Conservation (phyloP, 2,888 invertebrate genomes). For the Halictus ligatus region DNA sequence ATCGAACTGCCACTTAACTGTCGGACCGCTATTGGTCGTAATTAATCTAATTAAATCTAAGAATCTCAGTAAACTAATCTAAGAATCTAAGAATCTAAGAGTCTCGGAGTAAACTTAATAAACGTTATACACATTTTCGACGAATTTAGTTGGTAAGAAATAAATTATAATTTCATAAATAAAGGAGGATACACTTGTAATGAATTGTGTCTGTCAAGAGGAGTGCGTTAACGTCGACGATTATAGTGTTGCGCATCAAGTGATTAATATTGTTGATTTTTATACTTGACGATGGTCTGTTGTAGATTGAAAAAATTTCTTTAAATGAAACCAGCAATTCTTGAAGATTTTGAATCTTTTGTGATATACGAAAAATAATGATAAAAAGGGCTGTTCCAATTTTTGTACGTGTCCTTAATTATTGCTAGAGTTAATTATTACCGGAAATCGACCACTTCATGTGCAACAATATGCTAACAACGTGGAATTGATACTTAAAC, state of each 20-base stretch:
- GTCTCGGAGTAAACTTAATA: slow-evolving; percentile 43
- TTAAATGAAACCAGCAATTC: not conserved
- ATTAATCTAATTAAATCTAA: slow-evolving; percentile 33
- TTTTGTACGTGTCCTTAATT: not conserved
- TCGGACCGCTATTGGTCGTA: slow-evolving; percentile 38
- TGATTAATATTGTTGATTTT: slow-evolving; percentile 6
- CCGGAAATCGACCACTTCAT: slow-evolving; percentile 5
- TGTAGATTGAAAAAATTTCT: not conserved
- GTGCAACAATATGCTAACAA: slow-evolving; percentile 1
- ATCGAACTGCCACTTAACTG: slow-evolving; percentile 47
- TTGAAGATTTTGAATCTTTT: not conserved
- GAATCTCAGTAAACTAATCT: slow-evolving; percentile 37
- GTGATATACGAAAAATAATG: not conserved
- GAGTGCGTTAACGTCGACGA: slow-evolving; percentile 19
- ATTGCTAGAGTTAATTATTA: slow-evolving; percentile 5
- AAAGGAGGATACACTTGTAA: slow-evolving; percentile 19
- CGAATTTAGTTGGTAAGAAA: slow-evolving; percentile 44
- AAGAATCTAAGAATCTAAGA: slow-evolving; percentile 35
- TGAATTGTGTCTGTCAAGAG: slow-evolving; percentile 26
- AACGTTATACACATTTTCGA: slow-evolving; percentile 48
- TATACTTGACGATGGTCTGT: slow-evolving; percentile 7
- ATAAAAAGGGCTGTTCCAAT: not conserved
- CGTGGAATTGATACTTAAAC: slow-evolving; percentile 21
- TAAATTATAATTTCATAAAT: slow-evolving; percentile 43
- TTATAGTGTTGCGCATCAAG: slow-evolving; percentile 15